Evolutionary conservation across 2,113 vertebrate genomes (phyloP), one percentile per base, ranked within the genome.

Genomic region (Oophaga pumilio): DNA sequence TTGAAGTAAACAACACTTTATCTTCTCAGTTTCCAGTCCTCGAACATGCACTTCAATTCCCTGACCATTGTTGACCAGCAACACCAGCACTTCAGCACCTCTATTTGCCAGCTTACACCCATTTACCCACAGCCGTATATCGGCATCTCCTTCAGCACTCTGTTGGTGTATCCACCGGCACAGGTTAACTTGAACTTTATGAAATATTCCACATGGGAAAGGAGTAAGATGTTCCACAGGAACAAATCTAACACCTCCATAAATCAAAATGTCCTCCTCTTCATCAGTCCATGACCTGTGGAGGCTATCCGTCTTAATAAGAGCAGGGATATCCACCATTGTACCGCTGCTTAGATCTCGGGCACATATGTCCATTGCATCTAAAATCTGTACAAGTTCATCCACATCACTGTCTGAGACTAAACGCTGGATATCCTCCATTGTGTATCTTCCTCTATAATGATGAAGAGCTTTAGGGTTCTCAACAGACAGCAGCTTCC

Each of bases 11-110:
- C 96, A 99, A 93, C 97, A 98, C 90, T 96, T 97, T 89, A 96
- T 93, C 90, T 97, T 96, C 87, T 98, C 96, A 0, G 95, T 95
- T 86, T 97, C 96, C 12, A 95, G 95, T 18, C 98, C 98, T 0
- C 97, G 95, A 60, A 99, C 96, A 92, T 97, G 97, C 60, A 99
- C 96, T 92, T 99, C 98, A 82, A 99, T 91, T 60, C 97, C 98
- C 92, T 99, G 98, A 86, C 98, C 98, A n/a, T 99, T 96, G 93
- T 99, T 99, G 90, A 99, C 98, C 90, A 99, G 94, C 76, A 99
- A 94, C 85, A 99, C 95, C 92, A 99, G 93, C 89, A 97, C 95
- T 93, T 99, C 98, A 4, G 94, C 95, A 13, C 95, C 96, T 0
- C 93, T 95, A 89, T 97, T 96, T 91, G 96, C 93, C 53, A 98